A percentile compares a stretch with the other conserved stretches of the same genome.
These are phyloP conservation scores for Melipona quadrifasciata DNA, from an alignment of 1,140 invertebrate species.

Conservation along the genomic window DNA sequence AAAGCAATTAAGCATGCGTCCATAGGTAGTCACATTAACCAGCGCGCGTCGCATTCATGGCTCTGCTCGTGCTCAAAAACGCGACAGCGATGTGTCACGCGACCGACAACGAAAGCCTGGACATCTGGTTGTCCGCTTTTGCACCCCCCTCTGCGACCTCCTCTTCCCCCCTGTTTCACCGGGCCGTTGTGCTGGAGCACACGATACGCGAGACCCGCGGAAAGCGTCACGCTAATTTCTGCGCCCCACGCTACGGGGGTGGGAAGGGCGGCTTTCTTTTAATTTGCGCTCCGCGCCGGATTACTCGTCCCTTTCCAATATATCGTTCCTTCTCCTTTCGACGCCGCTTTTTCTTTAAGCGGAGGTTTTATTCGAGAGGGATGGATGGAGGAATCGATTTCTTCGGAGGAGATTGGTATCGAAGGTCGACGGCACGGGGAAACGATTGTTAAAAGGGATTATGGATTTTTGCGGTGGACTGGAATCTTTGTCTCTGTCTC, in stretches of 20 bases:
- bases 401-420: background rate
- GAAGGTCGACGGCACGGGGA: background rate
- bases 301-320: conserved; percentile 36
- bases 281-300: conserved; percentile 60
- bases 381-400: background rate
- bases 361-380: background rate
- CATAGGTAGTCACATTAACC: conserved; percentile 72
- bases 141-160: background rate
- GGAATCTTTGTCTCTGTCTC: no score
- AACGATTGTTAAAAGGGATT: background rate
- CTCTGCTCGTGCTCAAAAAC: conserved; percentile 70
- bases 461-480: background rate
- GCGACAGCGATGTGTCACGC: conserved; percentile 64
- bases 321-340: no score
- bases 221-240: conserved; percentile 62
- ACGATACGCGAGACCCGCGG: background rate
- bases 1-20: conserved; percentile 78
- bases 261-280: conserved; percentile 46
- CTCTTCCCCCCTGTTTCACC: no score
- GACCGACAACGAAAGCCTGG: conserved; percentile 48
- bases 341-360: background rate
- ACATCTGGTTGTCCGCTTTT: conserved; percentile 52
- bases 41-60: conserved; percentile 71
- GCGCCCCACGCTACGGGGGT: background rate
- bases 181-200: background rate